Evolutionary conservation across 1,140 invertebrate species (phyloP).

Genomic region (Calliopsis andreniformis): DNA sequence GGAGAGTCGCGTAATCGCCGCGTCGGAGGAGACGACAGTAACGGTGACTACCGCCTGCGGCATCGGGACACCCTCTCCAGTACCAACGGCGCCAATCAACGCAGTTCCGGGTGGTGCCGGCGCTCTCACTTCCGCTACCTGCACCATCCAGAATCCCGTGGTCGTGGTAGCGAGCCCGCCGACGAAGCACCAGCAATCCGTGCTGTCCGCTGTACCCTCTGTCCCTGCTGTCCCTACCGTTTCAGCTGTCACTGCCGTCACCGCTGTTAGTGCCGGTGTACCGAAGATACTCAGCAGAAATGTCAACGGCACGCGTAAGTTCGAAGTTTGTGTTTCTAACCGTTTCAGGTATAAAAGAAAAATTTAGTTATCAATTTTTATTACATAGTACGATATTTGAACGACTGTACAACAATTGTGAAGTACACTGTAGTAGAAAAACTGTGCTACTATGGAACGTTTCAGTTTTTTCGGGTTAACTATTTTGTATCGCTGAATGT

Average conservation of each 20-base stretch:
- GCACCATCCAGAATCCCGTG: conserved; percentile 59
- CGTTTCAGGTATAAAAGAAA: no score
- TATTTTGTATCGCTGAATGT: no score
- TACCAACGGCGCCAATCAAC: conserved; percentile 57
- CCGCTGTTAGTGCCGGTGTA: conserved; percentile 52
- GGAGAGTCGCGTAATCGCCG: conserved; percentile 55
- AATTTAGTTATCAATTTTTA: no score
- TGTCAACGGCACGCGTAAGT: conserved; percentile 82
- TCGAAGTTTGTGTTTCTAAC: neutral
- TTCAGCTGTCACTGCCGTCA: conserved; percentile 18
- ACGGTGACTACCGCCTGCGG: conserved; percentile 64
- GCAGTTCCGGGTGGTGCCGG: conserved; percentile 18
- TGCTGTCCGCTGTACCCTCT: conserved; percentile 64
- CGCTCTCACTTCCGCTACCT: conserved; percentile 52
- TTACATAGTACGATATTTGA: no score
- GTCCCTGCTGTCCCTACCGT: conserved; percentile 19
- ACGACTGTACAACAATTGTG: no score
- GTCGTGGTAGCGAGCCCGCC: conserved; percentile 71
- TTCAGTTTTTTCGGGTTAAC: no score
- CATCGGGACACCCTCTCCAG: conserved; percentile 75
- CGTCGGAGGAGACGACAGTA: conserved; percentile 42
- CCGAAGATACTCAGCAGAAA: conserved; percentile 81
- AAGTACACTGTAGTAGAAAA: no score
- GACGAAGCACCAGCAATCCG: conserved; percentile 57
- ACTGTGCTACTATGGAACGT: no score